These are phyloP conservation scores for Heterochromis multidens DNA, from an alignment of 2,113 vertebrate species.

Conservation along the genomic window DNA sequence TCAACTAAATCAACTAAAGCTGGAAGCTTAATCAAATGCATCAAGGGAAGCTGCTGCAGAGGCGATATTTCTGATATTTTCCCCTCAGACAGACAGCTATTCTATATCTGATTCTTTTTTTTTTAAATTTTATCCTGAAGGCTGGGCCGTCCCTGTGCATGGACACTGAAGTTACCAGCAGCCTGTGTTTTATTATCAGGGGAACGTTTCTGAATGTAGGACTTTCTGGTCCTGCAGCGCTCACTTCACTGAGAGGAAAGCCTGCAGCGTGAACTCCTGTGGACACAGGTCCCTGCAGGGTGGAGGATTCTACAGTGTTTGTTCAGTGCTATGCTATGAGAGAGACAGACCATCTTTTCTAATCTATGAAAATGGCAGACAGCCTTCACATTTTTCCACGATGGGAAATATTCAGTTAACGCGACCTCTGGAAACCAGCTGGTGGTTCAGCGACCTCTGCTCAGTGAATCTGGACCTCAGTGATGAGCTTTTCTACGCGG, in stretches of 20 bases:
- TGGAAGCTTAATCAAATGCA: background rate
- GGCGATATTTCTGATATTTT: background rate
- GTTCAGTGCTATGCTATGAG: background rate
- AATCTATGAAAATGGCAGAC: background rate
- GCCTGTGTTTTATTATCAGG: too few relatives aligned
- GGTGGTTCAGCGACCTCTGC: accelerated
- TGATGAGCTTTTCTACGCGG: background rate
- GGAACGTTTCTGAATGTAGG: background rate
- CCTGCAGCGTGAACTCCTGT: background rate
- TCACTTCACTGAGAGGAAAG: too few relatives aligned
- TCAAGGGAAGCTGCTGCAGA: background rate
- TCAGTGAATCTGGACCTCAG: background rate
- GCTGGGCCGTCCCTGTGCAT: background rate
- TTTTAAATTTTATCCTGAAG: background rate
- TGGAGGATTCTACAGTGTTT: too few relatives aligned
- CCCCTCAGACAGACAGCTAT: background rate
- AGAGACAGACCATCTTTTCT: background rate
- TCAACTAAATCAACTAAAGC: background rate
- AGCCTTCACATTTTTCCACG: background rate
- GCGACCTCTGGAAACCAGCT: accelerated
- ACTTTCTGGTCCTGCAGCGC: background rate
- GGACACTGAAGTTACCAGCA: too few relatives aligned
- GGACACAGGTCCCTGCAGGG: background rate
- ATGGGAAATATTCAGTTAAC: background rate
- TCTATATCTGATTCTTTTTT: too few relatives aligned